Evolutionary conservation across 2,888 invertebrate species (phyloP).

Genomic region (Noctua janthina): DNA sequence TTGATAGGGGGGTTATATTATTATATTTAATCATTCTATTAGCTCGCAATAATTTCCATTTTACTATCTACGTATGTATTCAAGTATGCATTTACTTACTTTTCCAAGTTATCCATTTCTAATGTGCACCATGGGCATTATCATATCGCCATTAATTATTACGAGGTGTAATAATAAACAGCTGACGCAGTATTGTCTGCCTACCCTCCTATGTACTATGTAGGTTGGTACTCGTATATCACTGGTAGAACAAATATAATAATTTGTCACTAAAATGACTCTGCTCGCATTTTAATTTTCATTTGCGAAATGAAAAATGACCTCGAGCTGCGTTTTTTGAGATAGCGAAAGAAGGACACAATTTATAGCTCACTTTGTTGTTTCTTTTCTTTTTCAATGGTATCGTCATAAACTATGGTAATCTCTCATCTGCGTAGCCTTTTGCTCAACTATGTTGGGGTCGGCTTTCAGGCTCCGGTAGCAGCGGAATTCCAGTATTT

Average conservation of each 20-base stretch:
- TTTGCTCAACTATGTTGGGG: not conserved
- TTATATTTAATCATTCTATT: not conserved
- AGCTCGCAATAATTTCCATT: not conserved
- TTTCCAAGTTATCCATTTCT: slow-evolving; percentile 28
- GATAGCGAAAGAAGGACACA: slow-evolving; percentile 20
- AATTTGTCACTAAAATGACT: slow-evolving; percentile 19
- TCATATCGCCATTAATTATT: slow-evolving; percentile 49
- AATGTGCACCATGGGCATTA: slow-evolving; percentile 23
- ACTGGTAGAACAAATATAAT: slow-evolving; percentile 29
- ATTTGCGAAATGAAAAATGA: slow-evolving; percentile 19
- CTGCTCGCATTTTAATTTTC: slow-evolving; percentile 4
- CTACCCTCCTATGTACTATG: not conserved
- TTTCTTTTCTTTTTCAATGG: not conserved
- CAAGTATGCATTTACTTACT: slow-evolving; percentile 14
- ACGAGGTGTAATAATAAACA: slow-evolving; percentile 41
- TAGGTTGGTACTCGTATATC: slow-evolving; percentile 9
- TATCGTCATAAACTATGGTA: not conserved
- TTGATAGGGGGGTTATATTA: not conserved
- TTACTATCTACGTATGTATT: not conserved
- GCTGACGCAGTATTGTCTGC: slow-evolving; percentile 39
- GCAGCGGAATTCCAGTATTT: not conserved
- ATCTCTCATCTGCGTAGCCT: not conserved
- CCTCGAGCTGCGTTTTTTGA: slow-evolving; percentile 13
- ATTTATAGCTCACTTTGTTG: slow-evolving; percentile 9
- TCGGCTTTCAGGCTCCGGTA: not conserved